Percentiles rank a stretch among this genome's conserved stretches.
These are phyloP conservation scores for Schizopygopsis malacanthus DNA, from an alignment of 2,797 vertebrate genomes.

Conservation along the genomic window DNA sequence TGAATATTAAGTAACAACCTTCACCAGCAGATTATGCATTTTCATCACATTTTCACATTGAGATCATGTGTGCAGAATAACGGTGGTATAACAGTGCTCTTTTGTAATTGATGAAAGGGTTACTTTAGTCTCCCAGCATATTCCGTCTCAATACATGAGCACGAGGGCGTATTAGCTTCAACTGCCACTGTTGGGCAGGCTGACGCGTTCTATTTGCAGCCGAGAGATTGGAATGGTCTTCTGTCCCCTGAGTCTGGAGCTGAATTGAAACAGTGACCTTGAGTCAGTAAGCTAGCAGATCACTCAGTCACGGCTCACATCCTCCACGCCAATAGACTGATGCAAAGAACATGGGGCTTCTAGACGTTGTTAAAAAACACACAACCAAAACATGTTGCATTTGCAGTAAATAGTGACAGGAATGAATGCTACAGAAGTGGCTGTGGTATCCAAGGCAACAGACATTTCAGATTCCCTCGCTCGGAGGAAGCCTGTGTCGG, in stretches of 20 bases:
- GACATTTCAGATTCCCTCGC: slow-evolving; percentile 74
- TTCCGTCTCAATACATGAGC: neutral
- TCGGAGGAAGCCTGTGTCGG: slow-evolving; percentile 47
- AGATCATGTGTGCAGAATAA: slow-evolving; percentile 12
- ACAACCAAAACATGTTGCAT: slow-evolving; percentile 14
- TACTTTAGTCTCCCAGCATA: slow-evolving; percentile 23
- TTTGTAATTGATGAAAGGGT: slow-evolving; percentile 41
- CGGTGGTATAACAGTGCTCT: neutral
- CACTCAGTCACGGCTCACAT: slow-evolving; percentile 44
- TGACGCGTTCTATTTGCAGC: slow-evolving; percentile 54
- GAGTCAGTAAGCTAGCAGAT: slow-evolving; percentile 50
- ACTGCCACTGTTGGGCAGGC: slow-evolving; percentile 13
- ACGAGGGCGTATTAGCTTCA: slow-evolving; percentile 21
- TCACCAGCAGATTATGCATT: neutral
- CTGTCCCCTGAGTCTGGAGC: slow-evolving; percentile 50
- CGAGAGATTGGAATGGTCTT: slow-evolving; percentile 49
- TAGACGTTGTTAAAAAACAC: slow-evolving; percentile 2
- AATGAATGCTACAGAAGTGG: slow-evolving; percentile 32
- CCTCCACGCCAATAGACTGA: slow-evolving; percentile 9
- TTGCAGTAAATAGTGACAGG: slow-evolving; percentile 10
- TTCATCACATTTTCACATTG: neutral
- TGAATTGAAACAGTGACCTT: slow-evolving; percentile 63
- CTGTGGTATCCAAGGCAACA: slow-evolving; percentile 76
- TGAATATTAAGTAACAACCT: slow-evolving; percentile 13
- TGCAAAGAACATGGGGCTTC: slow-evolving; percentile 18